Evolutionary conservation across 2,797 vertebrate genomes (phyloP).

Genomic region (Knipowitschia caucasica): DNA sequence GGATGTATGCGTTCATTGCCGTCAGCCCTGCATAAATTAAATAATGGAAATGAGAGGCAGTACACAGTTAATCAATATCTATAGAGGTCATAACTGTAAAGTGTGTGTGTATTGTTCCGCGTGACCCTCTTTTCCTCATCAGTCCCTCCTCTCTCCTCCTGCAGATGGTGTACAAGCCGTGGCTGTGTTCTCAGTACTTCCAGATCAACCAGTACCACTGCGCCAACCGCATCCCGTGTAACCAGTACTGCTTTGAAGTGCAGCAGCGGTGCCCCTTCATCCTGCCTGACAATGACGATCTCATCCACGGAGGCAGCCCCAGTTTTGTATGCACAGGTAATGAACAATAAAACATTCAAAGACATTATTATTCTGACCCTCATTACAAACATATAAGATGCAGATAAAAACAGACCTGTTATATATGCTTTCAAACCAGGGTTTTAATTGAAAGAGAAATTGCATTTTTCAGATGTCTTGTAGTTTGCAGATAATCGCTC

Average conservation of each 20-base stretch:
- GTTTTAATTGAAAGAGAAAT: no score
- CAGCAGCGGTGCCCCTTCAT: conserved; percentile 98
- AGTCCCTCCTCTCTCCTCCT: conserved; percentile 25
- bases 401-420: no score
- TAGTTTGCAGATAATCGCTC: neutral
- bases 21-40: conserved; percentile 43
- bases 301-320: conserved; percentile 97
- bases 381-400: neutral
- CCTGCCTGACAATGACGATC: conserved; percentile 97
- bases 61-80: conserved; percentile 30
- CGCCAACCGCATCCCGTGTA: conserved; percentile 96
- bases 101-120: conserved; percentile 24
- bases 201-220: conserved; percentile 97
- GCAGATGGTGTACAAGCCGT: conserved; percentile 98
- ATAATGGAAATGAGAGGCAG: conserved; percentile 31
- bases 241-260: conserved; percentile 98
- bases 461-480: neutral
- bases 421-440: no score
- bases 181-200: conserved; percentile 99
- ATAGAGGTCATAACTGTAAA: conserved; percentile 51
- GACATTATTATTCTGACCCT: neutral
- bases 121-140: conserved; percentile 41
- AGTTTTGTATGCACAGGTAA: conserved; percentile 99
- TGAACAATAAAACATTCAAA: neutral
- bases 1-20: conserved; percentile 29